A percentile compares a stretch with the other conserved stretches of the same genome.
These are phyloP conservation scores for Empidonax alnorum DNA, from an alignment of 2,113 vertebrate genomes.

Conservation along the genomic window DNA sequence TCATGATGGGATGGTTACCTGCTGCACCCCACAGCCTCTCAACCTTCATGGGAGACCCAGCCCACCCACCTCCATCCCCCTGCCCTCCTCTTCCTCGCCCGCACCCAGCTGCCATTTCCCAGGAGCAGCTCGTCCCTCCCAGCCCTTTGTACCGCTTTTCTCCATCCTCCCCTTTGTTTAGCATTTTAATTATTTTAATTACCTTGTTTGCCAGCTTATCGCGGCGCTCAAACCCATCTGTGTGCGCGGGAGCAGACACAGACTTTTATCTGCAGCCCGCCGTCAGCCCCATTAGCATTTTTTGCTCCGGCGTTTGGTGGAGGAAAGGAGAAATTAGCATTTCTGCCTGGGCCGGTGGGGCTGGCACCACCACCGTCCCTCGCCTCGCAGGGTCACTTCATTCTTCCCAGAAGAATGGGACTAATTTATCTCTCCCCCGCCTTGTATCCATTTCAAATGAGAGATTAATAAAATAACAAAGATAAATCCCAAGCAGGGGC, in stretches of 20 bases:
- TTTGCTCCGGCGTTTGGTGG: conserved; percentile 19
- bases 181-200: conserved; percentile 78
- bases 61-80: background rate
- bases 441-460: conserved; percentile 50
- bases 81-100: background rate
- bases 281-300: conserved; percentile 69
- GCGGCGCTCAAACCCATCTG: conserved; percentile 65
- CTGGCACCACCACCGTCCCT: conserved; percentile 15
- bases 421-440: conserved; percentile 60
- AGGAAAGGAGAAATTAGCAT: conserved; percentile 68
- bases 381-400: conserved; percentile 43
- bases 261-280: conserved; percentile 69
- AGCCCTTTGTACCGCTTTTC: conserved; percentile 55
- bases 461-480: conserved; percentile 29
- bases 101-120: conserved; percentile 15
- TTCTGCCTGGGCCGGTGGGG: conserved; percentile 44
- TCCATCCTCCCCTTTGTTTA: conserved; percentile 73
- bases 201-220: conserved; percentile 77
- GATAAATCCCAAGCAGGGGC: background rate
- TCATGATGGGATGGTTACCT: accelerated
- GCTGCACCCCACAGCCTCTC: background rate
- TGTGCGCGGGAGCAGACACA: conserved; percentile 47
- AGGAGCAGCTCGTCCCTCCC: conserved; percentile 28
- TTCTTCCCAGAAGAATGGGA: conserved; percentile 68
- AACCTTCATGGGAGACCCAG: background rate